phyloP scores from a whole-genome alignment of 2,797 vertebrate species.

The Myotis findleyi region DNA sequence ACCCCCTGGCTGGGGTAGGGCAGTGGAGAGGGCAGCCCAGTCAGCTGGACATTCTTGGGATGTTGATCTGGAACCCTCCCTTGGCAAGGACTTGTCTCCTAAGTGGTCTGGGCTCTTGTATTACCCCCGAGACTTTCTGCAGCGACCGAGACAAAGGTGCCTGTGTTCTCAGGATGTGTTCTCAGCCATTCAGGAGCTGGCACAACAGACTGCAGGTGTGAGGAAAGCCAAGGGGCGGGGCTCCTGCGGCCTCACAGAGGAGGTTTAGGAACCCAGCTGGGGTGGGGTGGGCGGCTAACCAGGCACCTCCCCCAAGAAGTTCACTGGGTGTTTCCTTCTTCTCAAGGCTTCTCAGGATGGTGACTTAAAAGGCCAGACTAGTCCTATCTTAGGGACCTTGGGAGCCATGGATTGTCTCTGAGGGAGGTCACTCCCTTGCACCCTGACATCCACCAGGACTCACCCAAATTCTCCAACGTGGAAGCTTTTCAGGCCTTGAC shows the following conservation, averaged over 20 bases:
- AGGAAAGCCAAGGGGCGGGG: not conserved
- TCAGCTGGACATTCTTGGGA: not conserved
- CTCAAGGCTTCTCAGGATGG: not conserved
- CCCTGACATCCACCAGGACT: not conserved
- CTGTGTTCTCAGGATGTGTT: constrained; percentile 24
- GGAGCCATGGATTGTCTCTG: not conserved
- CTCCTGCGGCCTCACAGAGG: not conserved
- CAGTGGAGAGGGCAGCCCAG: not conserved
- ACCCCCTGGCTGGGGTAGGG: not conserved
- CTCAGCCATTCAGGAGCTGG: not conserved
- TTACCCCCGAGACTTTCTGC: not conserved
- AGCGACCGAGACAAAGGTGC: not conserved
- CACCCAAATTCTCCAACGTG: not conserved
- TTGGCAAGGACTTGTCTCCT: not conserved
- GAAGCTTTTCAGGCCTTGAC: not conserved
- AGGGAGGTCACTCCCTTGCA: not conserved
- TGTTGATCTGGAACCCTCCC: not conserved
- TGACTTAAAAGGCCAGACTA: not conserved
- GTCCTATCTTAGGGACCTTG: not conserved
- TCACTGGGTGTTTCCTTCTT: not conserved
- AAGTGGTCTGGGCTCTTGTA: not conserved
- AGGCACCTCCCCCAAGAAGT: not conserved
- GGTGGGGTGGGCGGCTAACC: not conserved
- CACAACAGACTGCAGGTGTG: not conserved
- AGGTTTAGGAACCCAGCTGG: not conserved